phyloP scores from a whole-genome alignment of 1,140 invertebrate genomes.

The Drosophila oshimai region DNA sequence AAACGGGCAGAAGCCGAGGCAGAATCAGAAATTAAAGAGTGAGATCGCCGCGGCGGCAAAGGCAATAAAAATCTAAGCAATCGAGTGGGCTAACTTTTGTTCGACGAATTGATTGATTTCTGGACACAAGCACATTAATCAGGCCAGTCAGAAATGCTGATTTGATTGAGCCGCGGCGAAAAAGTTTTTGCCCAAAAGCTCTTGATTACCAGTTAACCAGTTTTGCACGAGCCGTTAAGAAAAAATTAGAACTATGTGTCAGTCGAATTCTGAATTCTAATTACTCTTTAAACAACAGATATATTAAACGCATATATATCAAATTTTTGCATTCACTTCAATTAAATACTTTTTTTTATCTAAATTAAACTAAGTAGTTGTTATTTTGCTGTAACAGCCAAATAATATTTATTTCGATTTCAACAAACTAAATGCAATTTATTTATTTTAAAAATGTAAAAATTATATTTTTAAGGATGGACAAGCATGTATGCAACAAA shows the following conservation, averaged over 20 bases:
- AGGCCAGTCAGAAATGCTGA: conserved; percentile 52
- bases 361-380: no score
- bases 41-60: conserved; percentile 3
- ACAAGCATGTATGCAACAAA: no score
- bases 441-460: not conserved
- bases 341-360: no score
- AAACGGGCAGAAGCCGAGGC: not conserved
- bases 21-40: conserved; percentile 31
- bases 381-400: no score
- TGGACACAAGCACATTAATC: conserved; percentile 74
- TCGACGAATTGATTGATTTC: conserved; percentile 76
- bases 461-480: no score
- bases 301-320: no score
- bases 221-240: conserved; percentile 21
- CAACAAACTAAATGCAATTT: no score
- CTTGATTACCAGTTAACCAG: conserved; percentile 69
- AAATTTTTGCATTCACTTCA: no score
- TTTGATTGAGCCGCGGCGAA: conserved; percentile 56
- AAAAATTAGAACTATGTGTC: not conserved
- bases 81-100: conserved; percentile 50
- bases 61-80: conserved; percentile 62
- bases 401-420: no score
- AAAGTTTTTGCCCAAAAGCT: conserved; percentile 38
- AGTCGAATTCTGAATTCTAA: not conserved
- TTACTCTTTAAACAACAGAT: no score